Conservation (phyloP, 2,113 vertebrate genomes). For the Rhinopithecus roxellana region DNA sequence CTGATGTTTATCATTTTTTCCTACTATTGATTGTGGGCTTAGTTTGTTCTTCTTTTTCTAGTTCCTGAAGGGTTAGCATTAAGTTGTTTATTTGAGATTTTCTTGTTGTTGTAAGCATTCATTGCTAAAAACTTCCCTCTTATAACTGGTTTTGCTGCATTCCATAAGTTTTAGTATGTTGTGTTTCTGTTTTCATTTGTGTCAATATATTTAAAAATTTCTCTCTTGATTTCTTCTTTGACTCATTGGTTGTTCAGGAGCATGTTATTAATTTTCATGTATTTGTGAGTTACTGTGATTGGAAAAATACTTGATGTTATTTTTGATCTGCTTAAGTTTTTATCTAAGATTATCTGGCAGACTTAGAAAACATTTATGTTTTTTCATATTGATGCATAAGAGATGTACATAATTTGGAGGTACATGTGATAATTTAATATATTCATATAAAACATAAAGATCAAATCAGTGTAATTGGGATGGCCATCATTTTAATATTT, state of each 20-base stretch:
- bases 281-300: background rate
- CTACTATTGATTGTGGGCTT: background rate
- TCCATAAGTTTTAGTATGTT: background rate
- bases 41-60: background rate
- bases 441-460: background rate
- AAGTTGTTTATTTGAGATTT: background rate
- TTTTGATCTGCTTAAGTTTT: background rate
- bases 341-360: background rate
- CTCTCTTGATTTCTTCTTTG: background rate
- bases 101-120: background rate
- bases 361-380: background rate
- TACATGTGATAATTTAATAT: background rate
- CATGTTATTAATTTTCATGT: background rate
- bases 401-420: background rate
- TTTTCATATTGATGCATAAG: background rate
- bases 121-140: background rate
- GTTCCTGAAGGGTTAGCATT: background rate
- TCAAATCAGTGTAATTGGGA: background rate
- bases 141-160: background rate
- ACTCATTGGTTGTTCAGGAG: background rate
- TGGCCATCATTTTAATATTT: background rate
- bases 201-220: background rate
- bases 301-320: background rate
- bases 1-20: background rate
- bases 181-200: background rate